These are phyloP conservation scores for Leptatherina wallacei DNA, from an alignment of 2,797 vertebrate species.

Conservation along the genomic window DNA sequence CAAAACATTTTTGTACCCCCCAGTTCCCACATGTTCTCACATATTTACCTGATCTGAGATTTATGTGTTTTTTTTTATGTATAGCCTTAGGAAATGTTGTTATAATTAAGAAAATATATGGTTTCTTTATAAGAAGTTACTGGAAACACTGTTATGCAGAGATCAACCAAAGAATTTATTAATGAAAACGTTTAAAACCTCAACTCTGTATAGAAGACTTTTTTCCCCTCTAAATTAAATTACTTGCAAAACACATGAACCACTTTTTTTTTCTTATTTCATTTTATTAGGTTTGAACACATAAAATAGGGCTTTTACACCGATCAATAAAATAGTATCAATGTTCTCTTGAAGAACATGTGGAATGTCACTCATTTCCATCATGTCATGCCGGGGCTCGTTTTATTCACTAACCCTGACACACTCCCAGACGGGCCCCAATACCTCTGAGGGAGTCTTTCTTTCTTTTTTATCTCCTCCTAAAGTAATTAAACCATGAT, in stretches of 20 bases:
- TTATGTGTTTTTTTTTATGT: background rate
- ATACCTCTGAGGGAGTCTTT: background rate
- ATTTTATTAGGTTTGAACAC: background rate
- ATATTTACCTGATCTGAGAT: background rate
- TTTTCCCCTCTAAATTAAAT: too few relatives aligned
- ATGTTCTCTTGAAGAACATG: background rate
- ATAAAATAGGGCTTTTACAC: background rate
- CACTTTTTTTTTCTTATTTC: background rate
- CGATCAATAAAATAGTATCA: background rate
- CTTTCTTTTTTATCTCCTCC: background rate
- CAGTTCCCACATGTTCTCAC: background rate
- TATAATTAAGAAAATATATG: too few relatives aligned
- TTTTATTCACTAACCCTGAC: conserved; percentile 33
- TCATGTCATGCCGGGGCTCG: conserved; percentile 47
- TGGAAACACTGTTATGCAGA: background rate
- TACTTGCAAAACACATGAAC: background rate
- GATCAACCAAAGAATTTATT: background rate
- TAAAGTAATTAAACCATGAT: background rate
- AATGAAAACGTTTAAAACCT: too few relatives aligned
- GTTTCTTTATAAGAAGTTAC: too few relatives aligned
- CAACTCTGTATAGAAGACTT: too few relatives aligned
- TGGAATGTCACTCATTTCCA: conserved; percentile 46
- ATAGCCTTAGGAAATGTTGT: too few relatives aligned
- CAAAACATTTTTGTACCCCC: background rate
- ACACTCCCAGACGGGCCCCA: conserved; percentile 31